These are phyloP conservation scores for Polydrusus tereticollis DNA, from an alignment of 2,888 invertebrate species.

Conservation along the genomic window DNA sequence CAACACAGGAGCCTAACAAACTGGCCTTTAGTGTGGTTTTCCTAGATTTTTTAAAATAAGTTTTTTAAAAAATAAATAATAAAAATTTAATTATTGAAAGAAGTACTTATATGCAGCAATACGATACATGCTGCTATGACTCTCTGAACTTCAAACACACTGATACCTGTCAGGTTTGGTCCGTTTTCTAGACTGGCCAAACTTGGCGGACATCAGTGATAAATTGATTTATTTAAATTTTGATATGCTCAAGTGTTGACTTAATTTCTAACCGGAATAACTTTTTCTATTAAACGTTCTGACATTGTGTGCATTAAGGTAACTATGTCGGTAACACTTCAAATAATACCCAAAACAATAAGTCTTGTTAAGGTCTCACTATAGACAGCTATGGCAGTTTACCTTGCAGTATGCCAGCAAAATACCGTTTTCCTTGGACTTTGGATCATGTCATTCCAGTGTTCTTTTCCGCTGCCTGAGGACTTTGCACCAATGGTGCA, in stretches of 20 bases:
- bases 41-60: too few species aligned
- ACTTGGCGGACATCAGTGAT: too few species aligned
- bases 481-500: slow-evolving; percentile 81
- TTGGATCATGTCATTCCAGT: slow-evolving; percentile 91
- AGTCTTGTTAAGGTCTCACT: neutral
- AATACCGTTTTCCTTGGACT: slow-evolving; percentile 89
- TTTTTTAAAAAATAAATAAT: too few species aligned
- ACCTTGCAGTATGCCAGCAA: slow-evolving; percentile 80
- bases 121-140: too few species aligned
- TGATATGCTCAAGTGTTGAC: too few species aligned
- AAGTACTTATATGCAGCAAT: too few species aligned
- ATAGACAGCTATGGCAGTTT: slow-evolving; percentile 43
- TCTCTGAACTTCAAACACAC: too few species aligned
- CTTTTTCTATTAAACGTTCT: neutral
- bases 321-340: neutral
- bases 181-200: too few species aligned
- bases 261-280: too few species aligned
- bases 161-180: too few species aligned
- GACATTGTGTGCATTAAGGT: neutral
- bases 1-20: neutral
- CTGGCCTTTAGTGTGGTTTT: neutral
- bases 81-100: too few species aligned
- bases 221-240: too few species aligned
- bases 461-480: slow-evolving; percentile 80
- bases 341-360: slow-evolving; percentile 8